Conservation (phyloP, 1,140 invertebrate species). For the Caerostris extrusa region DNA sequence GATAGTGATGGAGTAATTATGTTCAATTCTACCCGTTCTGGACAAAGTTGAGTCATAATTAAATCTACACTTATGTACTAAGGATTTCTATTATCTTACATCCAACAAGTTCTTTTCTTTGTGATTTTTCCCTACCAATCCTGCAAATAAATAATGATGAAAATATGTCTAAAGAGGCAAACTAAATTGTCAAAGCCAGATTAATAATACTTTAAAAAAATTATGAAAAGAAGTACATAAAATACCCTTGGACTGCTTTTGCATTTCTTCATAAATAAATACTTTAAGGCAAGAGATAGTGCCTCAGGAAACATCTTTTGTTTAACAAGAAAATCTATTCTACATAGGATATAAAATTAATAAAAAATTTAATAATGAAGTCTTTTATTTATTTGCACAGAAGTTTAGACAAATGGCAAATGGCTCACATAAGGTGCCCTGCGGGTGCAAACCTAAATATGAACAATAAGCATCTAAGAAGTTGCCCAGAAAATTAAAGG, state of each 20-base stretch:
- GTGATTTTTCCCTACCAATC: conserved; percentile 69
- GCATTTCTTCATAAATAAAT: conserved; percentile 88
- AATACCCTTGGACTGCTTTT: conserved; percentile 83
- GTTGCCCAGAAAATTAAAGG: no score
- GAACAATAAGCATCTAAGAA: no score
- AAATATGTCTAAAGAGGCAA: neutral
- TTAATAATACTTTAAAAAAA: neutral
- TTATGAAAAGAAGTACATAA: neutral
- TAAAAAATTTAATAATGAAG: neutral
- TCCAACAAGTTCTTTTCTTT: conserved; percentile 71
- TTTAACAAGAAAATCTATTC: conserved; percentile 83
- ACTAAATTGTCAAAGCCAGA: neutral
- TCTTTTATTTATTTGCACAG: neutral
- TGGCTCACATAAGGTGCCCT: no score
- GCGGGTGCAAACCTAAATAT: no score
- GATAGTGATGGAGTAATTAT: conserved; percentile 79
- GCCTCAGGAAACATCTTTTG: conserved; percentile 86
- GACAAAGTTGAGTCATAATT: conserved; percentile 78
- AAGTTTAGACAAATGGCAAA: no score
- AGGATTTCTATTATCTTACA: conserved; percentile 79
- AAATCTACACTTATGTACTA: conserved; percentile 79
- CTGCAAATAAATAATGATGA: conserved; percentile 4
- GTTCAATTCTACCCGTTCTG: conserved; percentile 79
- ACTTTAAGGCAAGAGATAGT: conserved; percentile 85
- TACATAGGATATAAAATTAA: conserved; percentile 78